These are phyloP conservation scores for Pteria penguin DNA, from an alignment of 2,888 invertebrate genomes.

Conservation along the genomic window DNA sequence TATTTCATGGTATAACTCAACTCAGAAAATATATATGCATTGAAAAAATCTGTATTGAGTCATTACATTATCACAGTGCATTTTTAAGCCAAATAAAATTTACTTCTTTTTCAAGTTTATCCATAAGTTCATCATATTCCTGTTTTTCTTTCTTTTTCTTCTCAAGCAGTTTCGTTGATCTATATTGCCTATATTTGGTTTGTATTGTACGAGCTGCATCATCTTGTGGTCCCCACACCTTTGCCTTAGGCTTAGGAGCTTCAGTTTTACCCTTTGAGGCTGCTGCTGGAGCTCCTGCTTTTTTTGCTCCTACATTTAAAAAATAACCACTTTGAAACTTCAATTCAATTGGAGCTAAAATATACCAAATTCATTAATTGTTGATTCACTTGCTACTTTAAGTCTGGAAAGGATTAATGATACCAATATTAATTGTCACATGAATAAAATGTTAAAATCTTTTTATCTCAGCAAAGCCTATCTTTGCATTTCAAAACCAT, in stretches of 20 bases:
- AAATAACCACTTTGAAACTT: too few species aligned
- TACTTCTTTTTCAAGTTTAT: conserved; percentile 78
- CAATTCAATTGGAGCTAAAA: too few species aligned
- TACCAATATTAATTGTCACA: too few species aligned
- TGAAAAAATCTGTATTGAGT: too few species aligned
- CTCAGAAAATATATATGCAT: too few species aligned
- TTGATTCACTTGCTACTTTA: too few species aligned
- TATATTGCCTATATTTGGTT: conserved; percentile 64
- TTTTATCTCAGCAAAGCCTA: too few species aligned
- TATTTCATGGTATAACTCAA: too few species aligned
- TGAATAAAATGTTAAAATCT: too few species aligned
- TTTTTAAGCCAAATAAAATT: conserved; percentile 68
- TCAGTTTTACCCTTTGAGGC: conserved; percentile 44
- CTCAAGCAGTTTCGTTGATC: conserved; percentile 67
- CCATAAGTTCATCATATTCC: conserved; percentile 78
- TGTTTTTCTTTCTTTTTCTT: conserved; percentile 73
- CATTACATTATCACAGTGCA: background rate
- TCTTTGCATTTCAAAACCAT: too few species aligned
- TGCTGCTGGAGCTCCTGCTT: conserved; percentile 38
- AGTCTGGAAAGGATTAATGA: too few species aligned
- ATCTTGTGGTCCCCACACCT: conserved; percentile 73
- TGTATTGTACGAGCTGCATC: conserved; percentile 76
- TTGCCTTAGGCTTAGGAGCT: conserved; percentile 59
- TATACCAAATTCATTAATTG: too few species aligned
- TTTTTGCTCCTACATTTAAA: conserved; percentile 45